These are phyloP conservation scores for Exephanes ischioxanthus DNA, from an alignment of 2,888 invertebrate species.

Conservation along the genomic window DNA sequence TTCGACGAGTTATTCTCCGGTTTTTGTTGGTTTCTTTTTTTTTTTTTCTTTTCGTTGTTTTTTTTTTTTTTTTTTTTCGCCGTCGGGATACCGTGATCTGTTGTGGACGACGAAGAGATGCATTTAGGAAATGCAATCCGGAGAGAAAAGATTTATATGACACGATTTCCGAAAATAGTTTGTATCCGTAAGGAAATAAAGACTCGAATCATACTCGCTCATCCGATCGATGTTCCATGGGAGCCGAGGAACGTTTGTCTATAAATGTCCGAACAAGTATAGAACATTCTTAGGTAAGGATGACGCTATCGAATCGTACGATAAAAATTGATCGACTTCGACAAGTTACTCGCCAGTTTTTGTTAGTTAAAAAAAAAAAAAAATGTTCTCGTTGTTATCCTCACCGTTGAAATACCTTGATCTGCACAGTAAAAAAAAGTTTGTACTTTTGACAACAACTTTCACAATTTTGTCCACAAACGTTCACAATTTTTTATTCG, in stretches of 20 bases:
- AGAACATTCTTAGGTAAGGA: not conserved
- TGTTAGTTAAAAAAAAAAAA: no score
- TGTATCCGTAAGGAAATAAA: not conserved
- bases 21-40: not conserved
- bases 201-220: not conserved
- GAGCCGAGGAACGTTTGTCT: constrained; percentile 13
- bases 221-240: constrained; percentile 52
- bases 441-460: no score
- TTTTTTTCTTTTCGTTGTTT: no score
- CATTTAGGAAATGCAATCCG: not conserved
- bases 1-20: constrained; percentile 26
- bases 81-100: not conserved
- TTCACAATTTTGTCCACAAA: no score
- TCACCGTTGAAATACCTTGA: not conserved
- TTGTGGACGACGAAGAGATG: not conserved
- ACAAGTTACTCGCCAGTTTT: constrained; percentile 19
- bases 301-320: constrained; percentile 9
- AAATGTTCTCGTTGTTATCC: not conserved
- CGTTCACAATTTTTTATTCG: no score
- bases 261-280: constrained; percentile 14
- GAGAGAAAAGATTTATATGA: not conserved
- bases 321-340: constrained; percentile 54
- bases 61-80: not conserved
- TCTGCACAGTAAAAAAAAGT: not conserved
- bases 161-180: not conserved